Evolutionary conservation across 2,113 vertebrate genomes (phyloP).

Genomic region (Takifugu bimaculatus): DNA sequence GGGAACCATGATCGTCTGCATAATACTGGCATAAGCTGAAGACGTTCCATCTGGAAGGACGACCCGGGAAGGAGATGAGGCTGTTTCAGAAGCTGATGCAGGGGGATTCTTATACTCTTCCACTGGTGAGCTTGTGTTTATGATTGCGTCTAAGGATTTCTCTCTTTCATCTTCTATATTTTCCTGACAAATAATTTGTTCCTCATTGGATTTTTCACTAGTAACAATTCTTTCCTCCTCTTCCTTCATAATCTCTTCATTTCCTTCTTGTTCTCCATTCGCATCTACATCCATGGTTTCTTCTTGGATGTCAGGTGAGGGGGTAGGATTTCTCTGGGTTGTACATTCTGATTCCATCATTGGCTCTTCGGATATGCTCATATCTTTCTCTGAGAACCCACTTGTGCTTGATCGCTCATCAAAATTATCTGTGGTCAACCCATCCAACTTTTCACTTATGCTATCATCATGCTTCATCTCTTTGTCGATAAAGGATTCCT

Average conservation of each 20-base stretch:
- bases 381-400: conserved; percentile 68
- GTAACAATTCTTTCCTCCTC: conserved; percentile 19
- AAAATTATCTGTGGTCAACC: conserved; percentile 56
- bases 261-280: conserved; percentile 38
- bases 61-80: conserved; percentile 53
- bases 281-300: conserved; percentile 58
- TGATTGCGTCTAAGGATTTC: conserved; percentile 56
- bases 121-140: conserved; percentile 62
- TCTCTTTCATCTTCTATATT: conserved; percentile 36
- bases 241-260: conserved; percentile 52
- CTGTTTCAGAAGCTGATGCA: conserved; percentile 44
- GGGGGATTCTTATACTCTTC: conserved; percentile 40
- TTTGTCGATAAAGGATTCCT: conserved; percentile 56
- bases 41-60: conserved; percentile 74
- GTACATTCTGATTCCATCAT: conserved; percentile 55
- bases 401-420: conserved; percentile 65
- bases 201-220: conserved; percentile 26
- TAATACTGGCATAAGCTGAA: conserved; percentile 88
- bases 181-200: conserved; percentile 34
- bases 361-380: conserved; percentile 69
- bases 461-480: conserved; percentile 53
- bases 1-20: conserved; percentile 84
- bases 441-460: conserved; percentile 56
- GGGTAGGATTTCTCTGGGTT: conserved; percentile 46
- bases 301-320: conserved; percentile 41